Evolutionary conservation across 2,113 vertebrate genomes (phyloP).

Genomic region (Enhydra lutris): DNA sequence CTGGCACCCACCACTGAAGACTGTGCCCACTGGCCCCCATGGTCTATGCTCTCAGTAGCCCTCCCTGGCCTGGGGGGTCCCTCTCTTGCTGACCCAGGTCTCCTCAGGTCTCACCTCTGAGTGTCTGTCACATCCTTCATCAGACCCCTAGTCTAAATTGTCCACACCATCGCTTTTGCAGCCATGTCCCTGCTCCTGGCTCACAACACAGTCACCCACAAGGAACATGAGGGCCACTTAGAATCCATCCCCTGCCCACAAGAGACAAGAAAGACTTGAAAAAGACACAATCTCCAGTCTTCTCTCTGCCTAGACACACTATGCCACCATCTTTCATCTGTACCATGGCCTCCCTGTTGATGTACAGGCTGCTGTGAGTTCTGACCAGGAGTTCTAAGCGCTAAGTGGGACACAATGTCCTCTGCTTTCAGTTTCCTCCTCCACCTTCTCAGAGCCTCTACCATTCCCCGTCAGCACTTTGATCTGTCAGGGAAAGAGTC

Average conservation of each 20-base stretch:
- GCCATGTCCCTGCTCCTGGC: not conserved
- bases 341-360: not conserved
- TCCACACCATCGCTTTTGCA: not conserved
- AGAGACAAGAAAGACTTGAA: not conserved
- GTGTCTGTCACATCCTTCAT: not conserved
- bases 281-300: not conserved
- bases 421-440: not conserved
- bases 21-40: not conserved
- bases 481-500: not conserved
- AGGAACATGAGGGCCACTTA: not conserved
- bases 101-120: not conserved
- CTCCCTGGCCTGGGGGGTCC: not conserved
- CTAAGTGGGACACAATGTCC: not conserved
- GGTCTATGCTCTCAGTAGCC: not conserved
- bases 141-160: not conserved
- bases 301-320: not conserved
- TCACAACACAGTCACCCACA: not conserved
- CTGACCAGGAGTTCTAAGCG: not conserved
- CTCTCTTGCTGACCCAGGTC: not conserved
- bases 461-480: not conserved
- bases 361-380: not conserved
- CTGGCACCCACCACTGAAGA: not conserved
- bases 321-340: not conserved
- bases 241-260: not conserved
- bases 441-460: not conserved